Conservation (phyloP, 2,888 invertebrate species). For the Nasonovia ribisnigri region DNA sequence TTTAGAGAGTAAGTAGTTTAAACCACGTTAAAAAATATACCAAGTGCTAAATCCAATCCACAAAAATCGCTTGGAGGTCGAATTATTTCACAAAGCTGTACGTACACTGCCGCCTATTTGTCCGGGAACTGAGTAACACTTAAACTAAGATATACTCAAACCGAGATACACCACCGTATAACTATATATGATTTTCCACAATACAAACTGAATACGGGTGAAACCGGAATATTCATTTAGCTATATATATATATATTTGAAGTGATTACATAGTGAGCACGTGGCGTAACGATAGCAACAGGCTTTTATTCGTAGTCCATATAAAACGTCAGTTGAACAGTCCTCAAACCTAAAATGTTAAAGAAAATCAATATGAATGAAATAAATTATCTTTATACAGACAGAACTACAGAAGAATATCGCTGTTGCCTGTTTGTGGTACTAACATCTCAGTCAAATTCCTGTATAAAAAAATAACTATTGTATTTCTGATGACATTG, state of each 20-base stretch:
- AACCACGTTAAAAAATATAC: too few relatives aligned
- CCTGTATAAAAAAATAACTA: background rate
- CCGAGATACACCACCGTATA: too few relatives aligned
- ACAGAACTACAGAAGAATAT: background rate
- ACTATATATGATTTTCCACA: too few relatives aligned
- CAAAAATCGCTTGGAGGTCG: too few relatives aligned
- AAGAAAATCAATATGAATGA: constrained; percentile 31
- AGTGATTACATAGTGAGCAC: background rate
- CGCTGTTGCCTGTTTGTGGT: background rate
- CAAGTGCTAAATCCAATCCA: too few relatives aligned
- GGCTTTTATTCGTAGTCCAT: constrained; percentile 2
- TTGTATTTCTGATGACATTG: background rate
- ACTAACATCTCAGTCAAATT: constrained; percentile 1
- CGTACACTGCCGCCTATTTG: too few relatives aligned
- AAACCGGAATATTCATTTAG: too few relatives aligned
- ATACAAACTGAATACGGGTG: too few relatives aligned
- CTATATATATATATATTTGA: background rate
- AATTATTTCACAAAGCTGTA: too few relatives aligned
- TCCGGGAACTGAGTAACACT: too few relatives aligned
- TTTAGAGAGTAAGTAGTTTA: too few relatives aligned
- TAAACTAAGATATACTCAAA: too few relatives aligned
- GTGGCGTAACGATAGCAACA: constrained; percentile 29
- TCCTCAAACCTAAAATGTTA: background rate
- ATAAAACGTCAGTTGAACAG: background rate
- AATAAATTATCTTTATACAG: constrained; percentile 10